Conservation (phyloP, 2,797 vertebrate genomes). For the Propithecus perrieri region DNA sequence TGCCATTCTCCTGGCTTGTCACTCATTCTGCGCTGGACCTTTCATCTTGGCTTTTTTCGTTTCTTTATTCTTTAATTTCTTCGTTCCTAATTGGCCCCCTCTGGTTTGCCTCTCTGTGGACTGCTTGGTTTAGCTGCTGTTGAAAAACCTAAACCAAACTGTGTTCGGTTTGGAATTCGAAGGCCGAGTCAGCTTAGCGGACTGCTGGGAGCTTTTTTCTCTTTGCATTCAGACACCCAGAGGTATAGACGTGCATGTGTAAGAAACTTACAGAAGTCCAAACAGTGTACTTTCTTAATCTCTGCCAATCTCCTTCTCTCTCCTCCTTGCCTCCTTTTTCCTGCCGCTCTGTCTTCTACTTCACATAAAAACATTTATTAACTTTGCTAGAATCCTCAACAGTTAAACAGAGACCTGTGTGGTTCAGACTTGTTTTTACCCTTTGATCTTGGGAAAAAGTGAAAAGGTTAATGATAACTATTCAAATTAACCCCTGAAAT, state of each 20-base stretch:
- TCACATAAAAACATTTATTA: background rate
- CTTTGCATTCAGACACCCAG: background rate
- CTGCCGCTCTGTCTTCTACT: background rate
- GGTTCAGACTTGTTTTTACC: background rate
- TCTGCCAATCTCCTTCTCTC: too few species aligned
- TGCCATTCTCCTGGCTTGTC: background rate
- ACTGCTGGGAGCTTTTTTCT: background rate
- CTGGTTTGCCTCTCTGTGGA: background rate
- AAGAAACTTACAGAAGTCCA: background rate
- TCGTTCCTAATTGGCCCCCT: background rate
- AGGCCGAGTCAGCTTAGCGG: background rate
- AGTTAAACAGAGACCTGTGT: background rate
- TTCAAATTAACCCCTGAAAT: background rate
- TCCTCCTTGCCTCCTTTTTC: rapidly evolving
- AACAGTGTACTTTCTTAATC: background rate
- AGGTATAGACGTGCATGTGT: rapidly evolving
- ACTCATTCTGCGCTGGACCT: background rate
- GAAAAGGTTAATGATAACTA: background rate
- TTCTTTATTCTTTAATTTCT: background rate
- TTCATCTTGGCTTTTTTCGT: background rate
- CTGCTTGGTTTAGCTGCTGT: background rate
- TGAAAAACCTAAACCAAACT: background rate
- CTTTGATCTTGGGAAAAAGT: background rate
- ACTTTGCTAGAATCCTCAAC: background rate
- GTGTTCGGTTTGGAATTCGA: background rate